Evolutionary conservation across 1,140 invertebrate species (phyloP).

Genomic region (Macrocentrus cingulum): DNA sequence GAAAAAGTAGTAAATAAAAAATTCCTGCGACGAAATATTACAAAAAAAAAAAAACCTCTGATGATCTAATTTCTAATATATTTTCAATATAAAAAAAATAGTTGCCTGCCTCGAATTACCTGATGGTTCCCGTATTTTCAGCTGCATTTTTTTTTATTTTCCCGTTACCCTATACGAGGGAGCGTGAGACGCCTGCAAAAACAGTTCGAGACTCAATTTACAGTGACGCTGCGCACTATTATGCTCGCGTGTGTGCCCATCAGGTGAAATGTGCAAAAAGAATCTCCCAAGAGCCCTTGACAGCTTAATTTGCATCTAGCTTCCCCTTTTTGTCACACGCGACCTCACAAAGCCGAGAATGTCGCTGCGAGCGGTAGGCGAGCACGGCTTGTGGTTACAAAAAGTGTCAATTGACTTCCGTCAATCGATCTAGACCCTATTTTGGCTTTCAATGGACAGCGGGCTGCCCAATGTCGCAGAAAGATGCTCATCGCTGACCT

Average conservation of each 20-base stretch:
- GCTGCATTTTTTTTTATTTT: conserved; percentile 7
- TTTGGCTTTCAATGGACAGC: neutral
- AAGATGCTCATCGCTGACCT: conserved; percentile 46
- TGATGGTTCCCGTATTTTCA: too few relatives aligned
- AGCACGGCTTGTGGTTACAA: neutral
- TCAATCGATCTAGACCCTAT: neutral
- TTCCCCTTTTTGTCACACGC: conserved; percentile 36
- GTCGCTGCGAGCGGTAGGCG: neutral
- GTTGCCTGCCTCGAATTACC: too few relatives aligned
- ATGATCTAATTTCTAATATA: too few relatives aligned
- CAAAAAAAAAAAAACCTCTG: too few relatives aligned
- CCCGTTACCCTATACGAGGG: neutral
- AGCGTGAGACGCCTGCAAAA: conserved; percentile 53
- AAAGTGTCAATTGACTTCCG: neutral
- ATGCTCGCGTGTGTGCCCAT: too few relatives aligned
- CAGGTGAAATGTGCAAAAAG: conserved; percentile 43
- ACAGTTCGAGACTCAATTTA: conserved; percentile 49
- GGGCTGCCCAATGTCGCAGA: conserved; percentile 42
- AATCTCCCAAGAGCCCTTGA: conserved; percentile 46
- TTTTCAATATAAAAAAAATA: too few relatives aligned
- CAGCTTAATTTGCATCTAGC: conserved; percentile 50
- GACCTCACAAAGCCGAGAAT: conserved; percentile 11
- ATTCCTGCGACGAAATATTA: too few relatives aligned
- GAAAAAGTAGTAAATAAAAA: too few relatives aligned
- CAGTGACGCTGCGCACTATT: conserved; percentile 29